A percentile compares a stretch with the other conserved stretches of the same genome.
Evolutionary conservation across 2,888 invertebrate species (phyloP).

Genomic region (Masnerella sp.): DNA sequence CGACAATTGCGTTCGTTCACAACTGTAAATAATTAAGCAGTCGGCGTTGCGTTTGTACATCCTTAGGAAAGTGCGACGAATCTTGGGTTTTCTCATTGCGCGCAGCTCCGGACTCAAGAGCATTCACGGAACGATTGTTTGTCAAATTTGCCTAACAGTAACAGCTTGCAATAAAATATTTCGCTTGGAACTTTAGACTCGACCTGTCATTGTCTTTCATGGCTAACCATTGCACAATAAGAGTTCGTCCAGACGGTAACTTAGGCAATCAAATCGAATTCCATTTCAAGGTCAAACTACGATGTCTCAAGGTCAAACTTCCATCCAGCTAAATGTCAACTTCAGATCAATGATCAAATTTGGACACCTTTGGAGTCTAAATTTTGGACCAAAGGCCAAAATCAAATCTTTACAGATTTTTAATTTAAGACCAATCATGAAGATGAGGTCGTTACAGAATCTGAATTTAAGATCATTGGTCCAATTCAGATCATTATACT

Average conservation of each 20-base stretch:
- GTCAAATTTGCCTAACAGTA: conserved; percentile 43
- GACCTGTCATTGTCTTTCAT: conserved; percentile 49
- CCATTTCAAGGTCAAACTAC: too few relatives aligned
- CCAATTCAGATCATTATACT: too few relatives aligned
- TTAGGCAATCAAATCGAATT: neutral
- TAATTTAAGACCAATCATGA: too few relatives aligned
- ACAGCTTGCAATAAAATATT: conserved; percentile 52
- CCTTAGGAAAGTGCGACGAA: conserved; percentile 18
- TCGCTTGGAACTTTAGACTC: conserved; percentile 51
- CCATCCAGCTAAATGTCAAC: too few relatives aligned
- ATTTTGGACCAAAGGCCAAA: too few relatives aligned
- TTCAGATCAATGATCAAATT: too few relatives aligned
- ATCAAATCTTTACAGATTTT: too few relatives aligned
- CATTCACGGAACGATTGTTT: too few relatives aligned
- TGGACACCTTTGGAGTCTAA: too few relatives aligned
- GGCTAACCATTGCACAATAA: conserved; percentile 29
- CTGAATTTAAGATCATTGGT: neutral
- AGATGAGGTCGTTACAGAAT: too few relatives aligned
- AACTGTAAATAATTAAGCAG: conserved; percentile 30
- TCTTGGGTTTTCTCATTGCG: conserved; percentile 28
- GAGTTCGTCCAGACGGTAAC: neutral
- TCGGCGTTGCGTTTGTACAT: conserved; percentile 25
- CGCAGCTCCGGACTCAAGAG: too few relatives aligned
- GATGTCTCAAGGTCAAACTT: too few relatives aligned
- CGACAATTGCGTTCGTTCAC: conserved; percentile 11